Percentiles rank a stretch among this genome's conserved stretches.
Conservation (phyloP, 64 coral and sea anemone species). For the Pocillopora verrucosa region DNA sequence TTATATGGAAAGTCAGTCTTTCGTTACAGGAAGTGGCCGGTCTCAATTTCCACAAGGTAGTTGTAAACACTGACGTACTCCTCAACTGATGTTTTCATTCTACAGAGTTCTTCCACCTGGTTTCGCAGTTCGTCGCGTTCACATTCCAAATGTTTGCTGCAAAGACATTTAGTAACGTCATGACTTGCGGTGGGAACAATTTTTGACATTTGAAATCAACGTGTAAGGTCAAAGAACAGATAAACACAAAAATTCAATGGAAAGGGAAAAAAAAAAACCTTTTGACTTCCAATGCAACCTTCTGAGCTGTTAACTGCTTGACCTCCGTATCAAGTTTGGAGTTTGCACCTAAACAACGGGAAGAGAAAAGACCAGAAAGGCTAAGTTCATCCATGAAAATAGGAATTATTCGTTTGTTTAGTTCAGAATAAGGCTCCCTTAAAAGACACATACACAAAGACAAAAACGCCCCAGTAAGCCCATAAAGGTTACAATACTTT, state of each 20-base stretch:
- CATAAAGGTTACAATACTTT: too few relatives aligned
- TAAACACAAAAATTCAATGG: too few relatives aligned
- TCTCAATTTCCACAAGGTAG: background rate
- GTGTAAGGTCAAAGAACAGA: too few relatives aligned
- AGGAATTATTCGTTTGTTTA: too few relatives aligned
- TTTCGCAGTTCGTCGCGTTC: conserved; percentile 57
- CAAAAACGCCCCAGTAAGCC: too few relatives aligned
- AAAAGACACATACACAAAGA: too few relatives aligned
- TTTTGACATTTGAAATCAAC: too few relatives aligned
- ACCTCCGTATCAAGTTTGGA: conserved; percentile 15
- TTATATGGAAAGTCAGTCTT: too few relatives aligned
- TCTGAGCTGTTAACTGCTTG: conserved; percentile 10
- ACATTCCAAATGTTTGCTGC: conserved; percentile 53
- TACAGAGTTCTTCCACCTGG: conserved; percentile 54
- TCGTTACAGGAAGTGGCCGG: too few relatives aligned
- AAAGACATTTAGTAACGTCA: background rate
- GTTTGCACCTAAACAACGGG: background rate
- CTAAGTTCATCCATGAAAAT: too few relatives aligned
- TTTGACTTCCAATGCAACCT: conserved; percentile 34
- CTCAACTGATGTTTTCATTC: conserved; percentile 20
- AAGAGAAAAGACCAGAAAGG: too few relatives aligned
- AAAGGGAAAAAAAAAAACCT: background rate
- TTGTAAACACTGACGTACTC: conserved; percentile 9
- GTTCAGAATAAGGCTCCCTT: too few relatives aligned
- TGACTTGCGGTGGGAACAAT: background rate